Base-by-base conservation (phyloP, 2,113 vertebrate species). In the Pimephales promelas region DNA sequence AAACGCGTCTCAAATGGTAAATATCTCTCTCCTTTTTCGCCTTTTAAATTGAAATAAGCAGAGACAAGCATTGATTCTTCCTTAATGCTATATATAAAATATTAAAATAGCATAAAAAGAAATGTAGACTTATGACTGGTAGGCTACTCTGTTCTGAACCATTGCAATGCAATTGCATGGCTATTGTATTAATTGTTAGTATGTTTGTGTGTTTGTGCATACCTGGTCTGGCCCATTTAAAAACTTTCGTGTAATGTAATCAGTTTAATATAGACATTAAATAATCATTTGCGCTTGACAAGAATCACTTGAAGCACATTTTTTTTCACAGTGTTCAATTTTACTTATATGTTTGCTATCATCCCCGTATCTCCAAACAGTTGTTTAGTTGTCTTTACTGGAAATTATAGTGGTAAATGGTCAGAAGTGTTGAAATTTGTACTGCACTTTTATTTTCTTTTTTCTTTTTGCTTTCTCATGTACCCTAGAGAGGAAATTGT, bases 371-470 rank as follows among this genome's bases (percentile, higher is more conserved):
- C 10, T 54, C 24, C n/a, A 61, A 78, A 16, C 7, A 45, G 56
- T 61, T 77, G 22, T 57, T 40, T 76, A 56, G 26, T 56, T 76
- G 5, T 22, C 40, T 7, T 81, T 82, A n/a, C 52, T 54, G 2
- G 1, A 14, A 14, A 47, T 61, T 72, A 73, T 36, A 18, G 22
- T n/a, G 40, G 47, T 47, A 59, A 79, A 77, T 81, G 81, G 34
- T 45, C 84, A 52, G 71, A 76, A 80, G 62, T 90, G 90, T 89
- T 83, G 18, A 79, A 87, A 89, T 92, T 84, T 90, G 91, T 90
- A 81, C 82, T 71, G 88, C 62, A 57, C 72, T 81, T 4, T n/a
- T n/a, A n/a, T n/a, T n/a, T n/a, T n/a, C n/a, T n/a, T 28, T 28
- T 28, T 28, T 28, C 73, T 78, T 79, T 34, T 24, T 28, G 10